Evolutionary conservation across 2,888 invertebrate genomes (phyloP), one percentile per base, ranked within the genome.

Genomic region (Xanthorhoe spadicearia): DNA sequence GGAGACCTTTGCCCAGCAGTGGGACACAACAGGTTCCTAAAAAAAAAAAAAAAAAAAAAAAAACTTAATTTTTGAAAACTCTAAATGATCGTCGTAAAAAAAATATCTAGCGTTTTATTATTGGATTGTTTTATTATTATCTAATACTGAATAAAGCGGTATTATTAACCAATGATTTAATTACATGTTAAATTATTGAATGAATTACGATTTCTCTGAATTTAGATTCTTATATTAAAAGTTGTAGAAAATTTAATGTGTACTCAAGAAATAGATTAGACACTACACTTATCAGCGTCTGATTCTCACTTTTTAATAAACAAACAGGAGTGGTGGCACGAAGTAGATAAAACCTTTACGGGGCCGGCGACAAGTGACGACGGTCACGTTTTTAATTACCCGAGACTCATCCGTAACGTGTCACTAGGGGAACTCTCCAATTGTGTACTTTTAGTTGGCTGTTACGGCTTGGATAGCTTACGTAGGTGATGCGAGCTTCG

Each of bases 331-430:
- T 79, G 87, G 83, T 85, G 90, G 83, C 76, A 78, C 74, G 78
- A 77, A 84, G 89, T 86, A 90, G 91, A 92, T 92, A 92, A 90
- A 89, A 90, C 88, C 90, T 86, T 86, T 87, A 86, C 82, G 85
- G 84, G 83, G 77, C 71, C 75, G 84, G 76, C 83, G 90, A 90
- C 91, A 91, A 89, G 85, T 92, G 92, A 93, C 89, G 90, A 92
- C 91, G 92, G 92, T 92, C 91, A 89, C 89, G 90, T 90, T 92
- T 93, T 92, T 93, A 93, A 93, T 93, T 92, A 93, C 90, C 84
- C 83, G 76, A 77, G 83, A 75, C 84, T 89, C 87, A 87, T 90
- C 87, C 85, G 88, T 89, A 85, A 87, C 86, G 86, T 83, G 88
- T 87, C 87, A 84, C 83, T 78, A 77, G 79, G 76, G 81, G 82